These are phyloP conservation scores for Lepidocyrtinus sp. DNA, from an alignment of 2,888 invertebrate genomes.

Conservation along the genomic window DNA sequence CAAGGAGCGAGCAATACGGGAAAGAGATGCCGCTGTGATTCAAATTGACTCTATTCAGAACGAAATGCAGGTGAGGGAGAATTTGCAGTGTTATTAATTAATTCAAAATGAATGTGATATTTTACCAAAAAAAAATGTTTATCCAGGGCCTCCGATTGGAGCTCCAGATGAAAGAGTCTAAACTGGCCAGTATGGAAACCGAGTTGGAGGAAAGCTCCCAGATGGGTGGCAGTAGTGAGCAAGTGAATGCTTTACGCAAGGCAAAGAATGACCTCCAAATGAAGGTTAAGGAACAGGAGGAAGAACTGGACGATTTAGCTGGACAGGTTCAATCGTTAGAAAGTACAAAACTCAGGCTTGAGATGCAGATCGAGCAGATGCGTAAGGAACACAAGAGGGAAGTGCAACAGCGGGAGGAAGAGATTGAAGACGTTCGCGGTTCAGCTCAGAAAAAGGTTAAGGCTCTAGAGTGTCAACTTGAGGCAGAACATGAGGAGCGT, in stretches of 20 bases:
- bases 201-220: conserved; percentile 90
- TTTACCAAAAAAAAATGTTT: not conserved
- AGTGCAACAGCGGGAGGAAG: conserved; percentile 91
- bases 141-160: conserved; percentile 87
- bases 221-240: conserved; percentile 87
- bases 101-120: not conserved
- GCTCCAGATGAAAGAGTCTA: conserved; percentile 90
- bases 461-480: conserved; percentile 90
- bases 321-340: conserved; percentile 92
- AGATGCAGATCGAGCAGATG: conserved; percentile 94
- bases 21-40: conserved; percentile 66
- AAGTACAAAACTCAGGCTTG: conserved; percentile 91
- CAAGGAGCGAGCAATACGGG: conserved; percentile 64
- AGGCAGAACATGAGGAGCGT: conserved; percentile 94
- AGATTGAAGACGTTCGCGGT: conserved; percentile 91
- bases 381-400: conserved; percentile 93
- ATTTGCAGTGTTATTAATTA: not conserved
- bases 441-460: conserved; percentile 94
- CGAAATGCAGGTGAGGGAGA: conserved; percentile 63
- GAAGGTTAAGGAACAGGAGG: conserved; percentile 83
- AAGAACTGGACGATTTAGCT: conserved; percentile 95
- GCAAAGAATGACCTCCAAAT: conserved; percentile 90
- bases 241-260: conserved; percentile 85
- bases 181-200: conserved; percentile 82
- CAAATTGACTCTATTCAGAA: conserved; percentile 65